phyloP scores from a whole-genome alignment of 1,140 invertebrate species.

The Proctacanthus coquilletti region DNA sequence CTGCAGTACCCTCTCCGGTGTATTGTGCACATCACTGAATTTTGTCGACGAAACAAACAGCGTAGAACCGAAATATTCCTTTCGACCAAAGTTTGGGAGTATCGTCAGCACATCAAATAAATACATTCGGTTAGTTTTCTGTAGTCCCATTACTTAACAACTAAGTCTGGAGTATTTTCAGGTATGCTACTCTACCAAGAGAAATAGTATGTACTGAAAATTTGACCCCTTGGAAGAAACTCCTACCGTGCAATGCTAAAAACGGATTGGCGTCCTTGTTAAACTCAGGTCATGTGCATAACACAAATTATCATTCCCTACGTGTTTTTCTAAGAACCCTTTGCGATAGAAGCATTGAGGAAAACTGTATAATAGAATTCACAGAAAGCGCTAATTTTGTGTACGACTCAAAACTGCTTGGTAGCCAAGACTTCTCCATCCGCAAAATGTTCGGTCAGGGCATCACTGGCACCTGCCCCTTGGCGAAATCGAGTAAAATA shows the following conservation, averaged over 20 bases:
- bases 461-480: constrained; percentile 57
- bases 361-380: constrained; percentile 58
- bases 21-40: constrained; percentile 92
- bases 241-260: constrained; percentile 80
- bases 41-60: constrained; percentile 85
- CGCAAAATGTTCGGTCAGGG: constrained; percentile 73
- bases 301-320: constrained; percentile 85
- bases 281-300: constrained; percentile 83
- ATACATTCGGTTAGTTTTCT: constrained; percentile 35
- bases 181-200: constrained; percentile 74
- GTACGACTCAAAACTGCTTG: constrained; percentile 58
- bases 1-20: constrained; percentile 76
- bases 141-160: not conserved
- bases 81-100: constrained; percentile 54
- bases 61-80: constrained; percentile 64
- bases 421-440: constrained; percentile 65
- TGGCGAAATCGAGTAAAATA: constrained; percentile 59
- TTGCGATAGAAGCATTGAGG: constrained; percentile 40
- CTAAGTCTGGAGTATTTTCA: not conserved
- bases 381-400: constrained; percentile 73
- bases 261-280: constrained; percentile 72
- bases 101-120: constrained; percentile 34
- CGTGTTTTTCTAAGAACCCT: constrained; percentile 70
- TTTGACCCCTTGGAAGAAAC: constrained; percentile 94
- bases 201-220: constrained; percentile 99